phyloP scores from a whole-genome alignment of 2,113 vertebrate genomes.

The Lycaon pictus region DNA sequence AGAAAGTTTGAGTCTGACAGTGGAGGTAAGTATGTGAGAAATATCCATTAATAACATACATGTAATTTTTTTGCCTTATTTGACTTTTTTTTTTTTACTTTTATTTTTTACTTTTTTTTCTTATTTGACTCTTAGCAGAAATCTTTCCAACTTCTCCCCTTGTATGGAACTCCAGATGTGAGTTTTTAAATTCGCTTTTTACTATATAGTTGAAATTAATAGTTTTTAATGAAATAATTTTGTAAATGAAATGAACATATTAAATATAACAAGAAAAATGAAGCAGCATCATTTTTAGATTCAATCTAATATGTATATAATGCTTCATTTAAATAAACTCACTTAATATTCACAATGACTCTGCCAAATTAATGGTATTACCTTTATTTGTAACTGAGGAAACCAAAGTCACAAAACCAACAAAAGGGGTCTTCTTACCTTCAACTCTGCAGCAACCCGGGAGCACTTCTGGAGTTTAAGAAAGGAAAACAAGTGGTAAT shows the following conservation, averaged over 20 bases:
- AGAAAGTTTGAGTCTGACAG: neutral
- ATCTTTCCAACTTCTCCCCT: neutral
- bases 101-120: neutral
- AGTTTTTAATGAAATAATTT: neutral
- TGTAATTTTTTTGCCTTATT: neutral
- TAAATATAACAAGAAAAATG: conserved; percentile 19
- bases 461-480: neutral
- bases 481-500: neutral
- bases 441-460: neutral
- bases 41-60: neutral
- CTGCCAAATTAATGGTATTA: neutral
- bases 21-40: neutral
- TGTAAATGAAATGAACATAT: conserved; percentile 21
- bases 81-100: neutral
- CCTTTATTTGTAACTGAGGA: neutral
- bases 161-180: neutral
- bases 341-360: neutral
- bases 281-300: neutral
- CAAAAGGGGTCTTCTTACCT: neutral
- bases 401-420: neutral
- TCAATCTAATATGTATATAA: neutral
- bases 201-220: neutral
- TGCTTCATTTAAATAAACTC: neutral
- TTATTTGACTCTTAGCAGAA: neutral
- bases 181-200: conserved; percentile 40